These are phyloP conservation scores for Dynastes grantii DNA, from an alignment of 2,888 invertebrate species.

Conservation along the genomic window DNA sequence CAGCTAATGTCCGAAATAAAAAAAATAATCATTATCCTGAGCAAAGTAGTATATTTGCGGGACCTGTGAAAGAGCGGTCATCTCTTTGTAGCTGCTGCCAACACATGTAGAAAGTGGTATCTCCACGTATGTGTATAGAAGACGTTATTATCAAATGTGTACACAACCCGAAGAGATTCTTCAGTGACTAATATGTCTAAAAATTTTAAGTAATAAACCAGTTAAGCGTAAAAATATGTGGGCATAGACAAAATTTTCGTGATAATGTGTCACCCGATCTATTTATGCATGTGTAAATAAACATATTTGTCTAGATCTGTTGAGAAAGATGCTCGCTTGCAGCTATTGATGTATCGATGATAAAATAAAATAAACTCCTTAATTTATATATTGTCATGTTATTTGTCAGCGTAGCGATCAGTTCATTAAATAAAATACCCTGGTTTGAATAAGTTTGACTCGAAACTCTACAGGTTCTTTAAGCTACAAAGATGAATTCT, in stretches of 20 bases:
- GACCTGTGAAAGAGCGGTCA: not conserved
- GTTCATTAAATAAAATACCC: no score
- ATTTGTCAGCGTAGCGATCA: no score
- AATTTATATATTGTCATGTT: no score
- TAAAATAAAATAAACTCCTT: no score
- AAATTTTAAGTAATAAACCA: conserved; percentile 40
- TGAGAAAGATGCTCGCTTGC: not conserved
- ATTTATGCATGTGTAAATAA: not conserved
- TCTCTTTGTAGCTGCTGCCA: not conserved
- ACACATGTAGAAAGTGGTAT: conserved; percentile 26
- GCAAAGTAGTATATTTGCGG: not conserved
- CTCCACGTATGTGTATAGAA: not conserved
- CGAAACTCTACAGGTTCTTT: no score
- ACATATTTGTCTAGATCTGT: not conserved
- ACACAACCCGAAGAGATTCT: conserved; percentile 10
- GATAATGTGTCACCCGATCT: not conserved
- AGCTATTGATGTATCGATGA: no score
- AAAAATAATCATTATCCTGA: conserved; percentile 12
- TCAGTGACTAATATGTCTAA: conserved; percentile 44
- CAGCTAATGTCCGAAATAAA: conserved; percentile 10
- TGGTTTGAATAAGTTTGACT: no score
- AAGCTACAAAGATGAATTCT: no score
- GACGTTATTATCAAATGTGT: conserved; percentile 30
- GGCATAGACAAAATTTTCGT: conserved; percentile 10
- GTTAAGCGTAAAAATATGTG: conserved; percentile 16